Evolutionary conservation across 23 tunicate genomes (phyloP).

Genomic region (Trididemnum miniatum): DNA sequence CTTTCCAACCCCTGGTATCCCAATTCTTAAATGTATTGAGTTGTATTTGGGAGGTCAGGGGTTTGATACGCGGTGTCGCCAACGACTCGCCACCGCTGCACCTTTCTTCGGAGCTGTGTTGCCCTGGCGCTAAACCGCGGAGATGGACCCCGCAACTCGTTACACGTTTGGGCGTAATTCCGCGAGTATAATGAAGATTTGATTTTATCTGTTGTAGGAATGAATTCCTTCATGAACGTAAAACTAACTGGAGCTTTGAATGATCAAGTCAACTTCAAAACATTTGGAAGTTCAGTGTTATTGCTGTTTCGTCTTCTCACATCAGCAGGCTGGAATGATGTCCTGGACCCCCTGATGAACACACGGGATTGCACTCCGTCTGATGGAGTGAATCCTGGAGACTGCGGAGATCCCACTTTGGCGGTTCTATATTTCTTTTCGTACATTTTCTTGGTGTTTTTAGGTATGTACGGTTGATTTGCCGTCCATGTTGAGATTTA

Average conservation of each 20-base stretch:
- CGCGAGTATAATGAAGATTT: too few species aligned
- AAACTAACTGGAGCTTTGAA: slow-evolving; percentile 66
- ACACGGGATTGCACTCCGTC: slow-evolving; percentile 50
- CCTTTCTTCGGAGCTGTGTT: not conserved
- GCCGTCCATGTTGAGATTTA: too few species aligned
- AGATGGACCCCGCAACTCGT: too few species aligned
- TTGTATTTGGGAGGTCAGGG: too few species aligned
- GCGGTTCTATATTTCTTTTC: slow-evolving; percentile 71
- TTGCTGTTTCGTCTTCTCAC: slow-evolving; percentile 86
- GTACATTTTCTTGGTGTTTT: slow-evolving; percentile 67
- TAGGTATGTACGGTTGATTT: slow-evolving; percentile 70
- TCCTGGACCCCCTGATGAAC: slow-evolving; percentile 89
- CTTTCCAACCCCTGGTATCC: too few species aligned
- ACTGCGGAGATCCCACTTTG: slow-evolving; percentile 66
- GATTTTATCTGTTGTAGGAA: slow-evolving; percentile 49
- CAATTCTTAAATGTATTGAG: too few species aligned
- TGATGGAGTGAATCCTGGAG: not conserved
- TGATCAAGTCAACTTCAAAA: slow-evolving; percentile 84
- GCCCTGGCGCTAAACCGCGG: not conserved
- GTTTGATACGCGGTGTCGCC: not conserved
- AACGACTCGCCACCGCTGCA: not conserved
- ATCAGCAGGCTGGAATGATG: slow-evolving; percentile 97
- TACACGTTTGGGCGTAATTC: too few species aligned
- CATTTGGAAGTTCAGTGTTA: slow-evolving; percentile 74
- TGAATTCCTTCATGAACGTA: slow-evolving; percentile 86